Base-by-base conservation (phyloP, 2,888 invertebrate species). In the Amphipoea oculea region DNA sequence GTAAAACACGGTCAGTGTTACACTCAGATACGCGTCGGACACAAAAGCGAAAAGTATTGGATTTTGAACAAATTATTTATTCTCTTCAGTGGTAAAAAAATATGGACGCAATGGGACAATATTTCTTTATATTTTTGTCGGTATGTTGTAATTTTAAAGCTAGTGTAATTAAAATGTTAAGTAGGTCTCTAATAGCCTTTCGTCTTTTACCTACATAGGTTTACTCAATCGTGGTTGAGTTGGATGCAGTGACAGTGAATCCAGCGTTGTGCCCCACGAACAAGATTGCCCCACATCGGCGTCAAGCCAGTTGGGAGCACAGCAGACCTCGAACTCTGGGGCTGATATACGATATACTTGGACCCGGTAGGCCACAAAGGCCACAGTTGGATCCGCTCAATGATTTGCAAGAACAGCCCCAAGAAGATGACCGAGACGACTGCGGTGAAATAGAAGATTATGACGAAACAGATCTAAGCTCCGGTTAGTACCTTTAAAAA, bases 371-470 rank as follows among this genome's bases (percentile, higher is more conserved):
- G n/a, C 89, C 89, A 29, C 85, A 87, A 20, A 79, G 79, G 48
- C 80, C 78, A n/a, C 89, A 90, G 45, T 77, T 81, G 4, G 85
- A 90, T 72, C 85, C 90, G 4, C 89, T 78, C 9, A 91, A 91
- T 77, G 91, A 92, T 70, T 90, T 96, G 36, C 93, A 94, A 86
- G 96, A 96, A 78, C 88, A 93, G 57, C 95, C 95, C 0, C 94
- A 96, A 80, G 93, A 92, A 62, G 96, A 96, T 67, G 95, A 95
- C 20, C 93, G 93, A 0, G 92, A 94, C 57, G 96, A 96, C 71
- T 97, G 96, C 73, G 96, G 96, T 0, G 96, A 96, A 77, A 96
- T 97, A 80, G 96, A 96, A 40, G 96, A 96, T 84, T 96, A 97
- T 77, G 96, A 96, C 67, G 96, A 97, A 91, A 95, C 94, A 73